Conservation (phyloP, 2,113 vertebrate genomes). For the Hypocryptadius cinnamomeus region DNA sequence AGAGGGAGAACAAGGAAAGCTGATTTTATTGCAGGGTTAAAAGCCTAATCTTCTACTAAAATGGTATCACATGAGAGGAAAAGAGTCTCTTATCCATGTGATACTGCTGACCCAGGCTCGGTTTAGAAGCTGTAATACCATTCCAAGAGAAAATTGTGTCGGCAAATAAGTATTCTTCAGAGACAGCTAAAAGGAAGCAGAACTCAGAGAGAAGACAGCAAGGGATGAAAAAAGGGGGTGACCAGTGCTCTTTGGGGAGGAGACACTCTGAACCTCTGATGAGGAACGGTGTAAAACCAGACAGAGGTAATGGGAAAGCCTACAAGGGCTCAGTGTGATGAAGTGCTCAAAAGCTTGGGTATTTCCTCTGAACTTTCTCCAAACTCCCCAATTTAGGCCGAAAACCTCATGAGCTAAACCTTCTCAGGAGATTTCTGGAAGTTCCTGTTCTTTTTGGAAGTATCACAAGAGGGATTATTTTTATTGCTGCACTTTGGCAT, state of each 20-base stretch:
- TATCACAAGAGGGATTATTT: neutral
- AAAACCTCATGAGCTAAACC: neutral
- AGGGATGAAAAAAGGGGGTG: neutral
- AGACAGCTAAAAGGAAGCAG: slow-evolving; percentile 26
- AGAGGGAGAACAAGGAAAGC: neutral
- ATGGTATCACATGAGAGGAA: neutral
- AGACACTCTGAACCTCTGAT: slow-evolving; percentile 14
- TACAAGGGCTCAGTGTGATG: neutral
- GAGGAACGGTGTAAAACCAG: neutral
- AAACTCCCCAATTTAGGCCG: neutral
- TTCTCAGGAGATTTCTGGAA: slow-evolving; percentile 6
- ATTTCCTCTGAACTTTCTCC: slow-evolving; percentile 31
- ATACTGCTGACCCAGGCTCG: neutral
- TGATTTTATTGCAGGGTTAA: slow-evolving; percentile 41
- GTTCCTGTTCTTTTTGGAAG: slow-evolving; percentile 37
- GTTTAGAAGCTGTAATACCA: slow-evolving; percentile 39
- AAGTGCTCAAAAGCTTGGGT: slow-evolving; percentile 30
- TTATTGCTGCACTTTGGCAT: neutral
- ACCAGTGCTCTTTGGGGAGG: neutral
- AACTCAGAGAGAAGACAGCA: neutral
- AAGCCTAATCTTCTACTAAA: slow-evolving; percentile 44
- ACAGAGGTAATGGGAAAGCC: neutral
- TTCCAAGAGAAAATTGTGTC: slow-evolving; percentile 16
- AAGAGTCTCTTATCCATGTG: slow-evolving; percentile 3
- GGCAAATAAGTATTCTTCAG: neutral